Percentiles rank a stretch among this genome's conserved stretches.
Evolutionary conservation across 2,797 vertebrate species (phyloP).

Genomic region (Sebastes oblongus): DNA sequence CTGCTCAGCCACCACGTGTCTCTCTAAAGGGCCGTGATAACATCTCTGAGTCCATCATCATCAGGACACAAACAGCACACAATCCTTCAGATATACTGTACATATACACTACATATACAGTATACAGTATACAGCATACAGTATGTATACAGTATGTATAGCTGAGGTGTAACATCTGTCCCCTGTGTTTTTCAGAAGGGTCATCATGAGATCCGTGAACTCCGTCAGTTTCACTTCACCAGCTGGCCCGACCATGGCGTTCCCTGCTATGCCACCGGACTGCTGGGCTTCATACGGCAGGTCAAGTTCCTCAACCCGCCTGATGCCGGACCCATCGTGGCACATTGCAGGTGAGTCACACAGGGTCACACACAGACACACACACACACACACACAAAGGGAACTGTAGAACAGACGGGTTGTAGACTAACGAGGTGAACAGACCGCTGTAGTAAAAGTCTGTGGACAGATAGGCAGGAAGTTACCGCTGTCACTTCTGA

Average conservation of each 20-base stretch:
- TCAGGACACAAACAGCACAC: neutral
- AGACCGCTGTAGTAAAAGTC: constrained; percentile 22
- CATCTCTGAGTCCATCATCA: constrained; percentile 21
- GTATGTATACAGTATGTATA: no score
- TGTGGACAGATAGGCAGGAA: constrained; percentile 53
- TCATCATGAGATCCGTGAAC: constrained; percentile 96
- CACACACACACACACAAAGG: neutral
- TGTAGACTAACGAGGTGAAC: neutral
- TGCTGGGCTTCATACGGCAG: constrained; percentile 94
- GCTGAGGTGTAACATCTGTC: neutral
- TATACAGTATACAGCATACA: no score
- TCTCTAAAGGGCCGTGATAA: constrained; percentile 32
- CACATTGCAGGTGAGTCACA: constrained; percentile 92
- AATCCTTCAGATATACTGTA: no score
- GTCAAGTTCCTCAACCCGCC: constrained; percentile 98
- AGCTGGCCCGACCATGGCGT: constrained; percentile 98
- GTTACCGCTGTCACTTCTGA: constrained; percentile 71
- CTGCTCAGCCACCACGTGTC: constrained; percentile 45
- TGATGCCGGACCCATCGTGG: constrained; percentile 92
- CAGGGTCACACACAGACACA: constrained; percentile 36
- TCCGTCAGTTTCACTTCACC: constrained; percentile 98
- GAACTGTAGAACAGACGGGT: no score
- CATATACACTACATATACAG: no score
- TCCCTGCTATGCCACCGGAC: constrained; percentile 95
- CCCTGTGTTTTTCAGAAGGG: constrained; percentile 87